Conservation (phyloP, 2,888 invertebrate species). For the Nomada hirtipes region DNA sequence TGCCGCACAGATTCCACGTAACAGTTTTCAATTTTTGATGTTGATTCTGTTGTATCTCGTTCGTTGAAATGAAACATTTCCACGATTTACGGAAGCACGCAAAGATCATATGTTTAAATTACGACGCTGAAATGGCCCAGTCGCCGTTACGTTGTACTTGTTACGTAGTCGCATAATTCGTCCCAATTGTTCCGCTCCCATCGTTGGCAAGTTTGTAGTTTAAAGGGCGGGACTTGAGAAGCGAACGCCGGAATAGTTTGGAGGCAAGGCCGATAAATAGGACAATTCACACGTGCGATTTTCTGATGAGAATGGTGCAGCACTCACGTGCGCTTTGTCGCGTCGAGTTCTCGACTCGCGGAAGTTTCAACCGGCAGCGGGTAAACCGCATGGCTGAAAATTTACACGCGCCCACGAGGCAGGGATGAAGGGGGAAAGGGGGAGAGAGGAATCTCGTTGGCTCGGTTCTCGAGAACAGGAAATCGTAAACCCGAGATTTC, state of each 20-base stretch:
- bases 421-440: not conserved
- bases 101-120: too few relatives aligned
- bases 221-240: slow-evolving; percentile 1
- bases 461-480: not conserved
- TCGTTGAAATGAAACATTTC: not conserved
- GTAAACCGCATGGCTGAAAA: slow-evolving; percentile 26
- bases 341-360: not conserved
- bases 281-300: slow-evolving; percentile 22
- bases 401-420: slow-evolving; percentile 2
- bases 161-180: slow-evolving; percentile 20
- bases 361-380: not conserved
- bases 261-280: slow-evolving; percentile 23
- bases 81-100: too few relatives aligned
- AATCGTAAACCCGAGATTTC: slow-evolving; percentile 28
- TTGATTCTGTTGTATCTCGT: too few relatives aligned
- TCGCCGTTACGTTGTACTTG: not conserved
- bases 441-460: not conserved
- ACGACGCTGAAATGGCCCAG: not conserved
- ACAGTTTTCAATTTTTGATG: not conserved
- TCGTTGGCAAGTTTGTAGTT: slow-evolving; percentile 15
- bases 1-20: not conserved
- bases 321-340: not conserved
- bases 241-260: slow-evolving; percentile 15
- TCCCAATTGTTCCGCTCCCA: slow-evolving; percentile 19
- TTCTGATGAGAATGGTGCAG: not conserved